Percentiles rank a stretch among this genome's conserved stretches.
phyloP scores from a whole-genome alignment of 1,140 invertebrate genomes.

The Aplysia californica region DNA sequence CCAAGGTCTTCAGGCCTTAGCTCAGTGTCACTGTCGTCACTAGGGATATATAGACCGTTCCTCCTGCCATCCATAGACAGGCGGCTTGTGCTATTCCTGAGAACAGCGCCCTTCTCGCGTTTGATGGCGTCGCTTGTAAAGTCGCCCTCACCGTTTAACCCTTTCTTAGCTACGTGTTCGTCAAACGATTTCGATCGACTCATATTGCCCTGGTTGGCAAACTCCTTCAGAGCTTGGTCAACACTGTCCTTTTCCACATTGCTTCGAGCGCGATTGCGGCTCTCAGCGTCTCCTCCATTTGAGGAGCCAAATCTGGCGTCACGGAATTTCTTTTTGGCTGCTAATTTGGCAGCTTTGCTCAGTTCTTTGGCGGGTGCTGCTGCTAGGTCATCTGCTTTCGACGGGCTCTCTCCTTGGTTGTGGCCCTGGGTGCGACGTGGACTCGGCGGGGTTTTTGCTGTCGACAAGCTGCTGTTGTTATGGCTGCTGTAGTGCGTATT shows the following conservation, averaged over 20 bases:
- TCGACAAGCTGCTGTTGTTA: not conserved
- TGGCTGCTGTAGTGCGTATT: not conserved
- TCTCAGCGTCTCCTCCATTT: slow-evolving; percentile 36
- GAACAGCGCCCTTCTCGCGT: slow-evolving; percentile 32
- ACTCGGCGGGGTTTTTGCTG: slow-evolving; percentile 32
- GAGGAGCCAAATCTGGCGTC: slow-evolving; percentile 55
- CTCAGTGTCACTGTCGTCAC: slow-evolving; percentile 59
- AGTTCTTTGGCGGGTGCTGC: slow-evolving; percentile 27
- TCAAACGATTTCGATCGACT: slow-evolving; percentile 61
- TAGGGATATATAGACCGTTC: slow-evolving; percentile 51
- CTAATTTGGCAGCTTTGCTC: slow-evolving; percentile 53
- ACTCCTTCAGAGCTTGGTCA: slow-evolving; percentile 53
- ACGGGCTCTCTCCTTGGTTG: too few relatives aligned
- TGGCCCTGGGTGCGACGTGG: slow-evolving; percentile 29
- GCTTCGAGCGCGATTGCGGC: slow-evolving; percentile 46
- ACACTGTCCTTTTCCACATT: slow-evolving; percentile 58
- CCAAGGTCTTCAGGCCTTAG: slow-evolving; percentile 38
- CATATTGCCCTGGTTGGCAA: slow-evolving; percentile 47
- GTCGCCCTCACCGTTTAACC: slow-evolving; percentile 34
- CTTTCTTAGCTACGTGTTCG: slow-evolving; percentile 52
- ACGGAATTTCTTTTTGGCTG: slow-evolving; percentile 53
- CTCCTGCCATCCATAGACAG: slow-evolving; percentile 48
- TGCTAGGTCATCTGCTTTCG: too few relatives aligned
- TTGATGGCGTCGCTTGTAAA: slow-evolving; percentile 1
- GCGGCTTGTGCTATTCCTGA: slow-evolving; percentile 40